Evolutionary conservation across 1,140 invertebrate genomes (phyloP), one percentile per base, ranked within the genome.

Genomic region (Conus betulinus): DNA sequence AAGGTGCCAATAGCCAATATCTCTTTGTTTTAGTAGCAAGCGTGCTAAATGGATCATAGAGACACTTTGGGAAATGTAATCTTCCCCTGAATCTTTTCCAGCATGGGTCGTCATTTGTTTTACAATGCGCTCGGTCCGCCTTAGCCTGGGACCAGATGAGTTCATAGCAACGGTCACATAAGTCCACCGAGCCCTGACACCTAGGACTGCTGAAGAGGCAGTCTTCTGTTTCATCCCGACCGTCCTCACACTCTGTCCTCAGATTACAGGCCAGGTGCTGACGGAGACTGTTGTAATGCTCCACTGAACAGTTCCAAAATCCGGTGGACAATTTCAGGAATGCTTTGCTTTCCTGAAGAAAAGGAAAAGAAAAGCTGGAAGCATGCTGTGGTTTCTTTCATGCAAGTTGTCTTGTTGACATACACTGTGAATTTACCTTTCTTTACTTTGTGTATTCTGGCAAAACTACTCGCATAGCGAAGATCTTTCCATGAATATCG

Each of bases 191-290:
- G 6, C 84, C 84, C 20, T 63, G 17, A 67, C 84, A 85, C 6
- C 15, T 6, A 5, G 57, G 6, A 51, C 84, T 85, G 84, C 84
- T 85, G 84, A 67, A 85, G 60, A 60, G 84, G 71, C 84, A 85
- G 84, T 85, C 57, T 51, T 20, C 20, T 17, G 15, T n/a, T 67
- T 85, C 84, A 27, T 85, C 84, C 60, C 55, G 55, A 39, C n/a
- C 84, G 15, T 55, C 84, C 7, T 85, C 5, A 52, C 84, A 85
- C 84, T 85, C 84, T 67, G 60, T 13, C 84, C 71, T 55, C 84
- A 85, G 84, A 60, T 85, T 85, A 23, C 84, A 85, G 7, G n/a
- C 57, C 57, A 85, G 20, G 60, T 85, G 84, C 0, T 13, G 55
- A 17, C 25, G 52, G 25, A 85, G 71, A 15, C 5, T 51, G 23